A percentile compares a stretch with the other conserved stretches of the same genome.
These are phyloP conservation scores for Setipinna tenuifilis DNA, from an alignment of 2,797 vertebrate species.

Conservation along the genomic window DNA sequence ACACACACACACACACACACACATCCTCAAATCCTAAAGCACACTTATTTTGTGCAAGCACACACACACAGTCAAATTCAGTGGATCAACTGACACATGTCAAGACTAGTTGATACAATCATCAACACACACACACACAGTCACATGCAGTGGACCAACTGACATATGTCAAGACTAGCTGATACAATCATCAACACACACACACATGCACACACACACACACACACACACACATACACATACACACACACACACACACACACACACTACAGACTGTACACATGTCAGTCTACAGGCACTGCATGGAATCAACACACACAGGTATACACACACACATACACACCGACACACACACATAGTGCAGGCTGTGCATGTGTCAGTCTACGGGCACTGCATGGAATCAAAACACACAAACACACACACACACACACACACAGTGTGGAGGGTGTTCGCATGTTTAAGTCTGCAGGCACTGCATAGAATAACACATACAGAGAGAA, in stretches of 20 bases:
- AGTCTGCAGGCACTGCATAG: too few species aligned
- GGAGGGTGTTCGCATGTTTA: too few species aligned
- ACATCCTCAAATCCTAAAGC: too few species aligned
- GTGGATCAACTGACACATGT: neutral
- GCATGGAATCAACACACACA: neutral
- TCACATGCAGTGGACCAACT: neutral
- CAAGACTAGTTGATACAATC: slow-evolving; percentile 42
- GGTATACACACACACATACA: neutral
- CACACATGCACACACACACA: neutral
- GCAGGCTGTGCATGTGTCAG: too few species aligned
- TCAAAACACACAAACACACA: too few species aligned
- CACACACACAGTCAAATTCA: neutral
- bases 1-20: too few species aligned
- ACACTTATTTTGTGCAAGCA: too few species aligned
- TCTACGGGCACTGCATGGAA: too few species aligned
- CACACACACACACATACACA: neutral
- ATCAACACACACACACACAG: slow-evolving; percentile 50
- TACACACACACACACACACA: neutral
- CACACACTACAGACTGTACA: neutral
- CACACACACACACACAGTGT: too few species aligned
- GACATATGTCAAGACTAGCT: neutral
- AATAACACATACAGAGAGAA: too few species aligned
- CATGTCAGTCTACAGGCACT: too few species aligned
- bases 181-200: slow-evolving; percentile 46
- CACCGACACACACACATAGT: too few species aligned